These are phyloP conservation scores for Diogma glabrata DNA, from an alignment of 2,888 invertebrate genomes.

Conservation along the genomic window DNA sequence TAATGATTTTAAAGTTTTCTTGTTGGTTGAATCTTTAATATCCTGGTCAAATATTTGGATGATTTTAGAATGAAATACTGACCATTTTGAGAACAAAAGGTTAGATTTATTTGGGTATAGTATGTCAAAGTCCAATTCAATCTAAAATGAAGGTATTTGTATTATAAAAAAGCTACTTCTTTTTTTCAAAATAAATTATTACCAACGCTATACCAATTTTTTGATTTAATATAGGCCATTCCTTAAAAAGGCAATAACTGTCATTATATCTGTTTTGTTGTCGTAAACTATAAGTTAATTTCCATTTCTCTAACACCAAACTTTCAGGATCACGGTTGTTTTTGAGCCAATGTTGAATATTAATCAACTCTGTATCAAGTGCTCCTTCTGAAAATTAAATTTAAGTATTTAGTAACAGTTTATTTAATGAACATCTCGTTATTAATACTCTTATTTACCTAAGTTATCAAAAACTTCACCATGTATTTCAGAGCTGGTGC, in stretches of 20 bases:
- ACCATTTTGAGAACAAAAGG: neutral
- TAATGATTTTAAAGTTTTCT: neutral
- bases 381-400: too few relatives aligned
- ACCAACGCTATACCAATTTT: slow-evolving; percentile 3
- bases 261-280: neutral
- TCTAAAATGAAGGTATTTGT: neutral
- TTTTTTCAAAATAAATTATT: too few relatives aligned
- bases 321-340: neutral
- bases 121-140: slow-evolving; percentile 5
- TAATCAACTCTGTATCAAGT: neutral
- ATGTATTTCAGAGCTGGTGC: too few relatives aligned
- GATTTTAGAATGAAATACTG: neutral
- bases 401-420: too few relatives aligned
- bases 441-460: too few relatives aligned
- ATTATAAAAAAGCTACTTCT: too few relatives aligned
- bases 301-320: slow-evolving; percentile 3
- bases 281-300: neutral
- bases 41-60: neutral
- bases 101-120: neutral
- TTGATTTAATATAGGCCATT: neutral
- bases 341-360: neutral
- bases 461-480: too few relatives aligned
- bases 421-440: too few relatives aligned
- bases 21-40: neutral
- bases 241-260: neutral